Base-by-base conservation (phyloP, 2,797 vertebrate genomes). In the Anolis apletophallus region DNA sequence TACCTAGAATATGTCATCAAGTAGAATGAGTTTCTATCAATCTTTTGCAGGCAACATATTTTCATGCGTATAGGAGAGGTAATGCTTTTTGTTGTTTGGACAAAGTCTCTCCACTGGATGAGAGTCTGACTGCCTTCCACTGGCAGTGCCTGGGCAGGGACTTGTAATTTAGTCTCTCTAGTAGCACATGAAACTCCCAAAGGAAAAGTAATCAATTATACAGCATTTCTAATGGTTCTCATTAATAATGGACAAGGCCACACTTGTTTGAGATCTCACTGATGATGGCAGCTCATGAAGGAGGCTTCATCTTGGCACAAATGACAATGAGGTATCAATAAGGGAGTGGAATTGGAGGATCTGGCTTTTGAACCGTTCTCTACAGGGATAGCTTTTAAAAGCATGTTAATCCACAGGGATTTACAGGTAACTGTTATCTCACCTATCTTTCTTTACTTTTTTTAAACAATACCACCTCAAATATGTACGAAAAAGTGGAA, bases 171-270 rank as follows among this genome's bases (percentile, higher is more conserved):
- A 29, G 1, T 12, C 19, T 46, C 55, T 73, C 29, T 1, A 84
- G 57, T 0, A 52, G 78, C 36, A 68, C 81, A 90, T 80, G 26
- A 84, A 34, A 77, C 19, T 26, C 88, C 72, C 64, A 2, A 32
- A 77, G 85, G n/a, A 6, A 73, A 81, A 83, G 64, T 81, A 34
- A 61, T 91, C 78, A 89, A 46, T 89, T 87, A 87, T 83, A 36
- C 46, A 0, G 0, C 50, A 83, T 91, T 85, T 80, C 87, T 84
- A 81, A 1, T 72, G 1, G 0, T n/a, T 80, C 29, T 36, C 23
- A 46, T 64, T 67, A 0, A 0, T 77, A 9, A 57, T 0, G 59
- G 81, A 23, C 1, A 0, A 23, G 77, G 13, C 90, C 40, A 67
- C 0, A 2, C 86, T 85, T 82, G 34, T 75, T 72, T 55, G 84